phyloP scores from a whole-genome alignment of 2,113 vertebrate species.

The Triplophysa tibetana region DNA sequence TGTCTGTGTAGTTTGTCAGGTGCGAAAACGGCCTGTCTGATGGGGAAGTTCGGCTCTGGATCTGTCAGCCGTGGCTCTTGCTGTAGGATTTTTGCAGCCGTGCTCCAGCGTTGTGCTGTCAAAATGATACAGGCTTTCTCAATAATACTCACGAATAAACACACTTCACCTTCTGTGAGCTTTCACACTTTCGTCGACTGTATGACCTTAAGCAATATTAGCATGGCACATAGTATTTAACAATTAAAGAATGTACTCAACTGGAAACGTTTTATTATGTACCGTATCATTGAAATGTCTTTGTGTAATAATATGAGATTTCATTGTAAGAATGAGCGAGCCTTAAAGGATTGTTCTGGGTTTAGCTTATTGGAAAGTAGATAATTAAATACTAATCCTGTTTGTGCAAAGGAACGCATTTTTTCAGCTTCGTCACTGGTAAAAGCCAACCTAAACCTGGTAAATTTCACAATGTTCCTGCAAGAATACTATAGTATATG shows the following conservation, averaged over 20 bases:
- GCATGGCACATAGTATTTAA: constrained; percentile 16
- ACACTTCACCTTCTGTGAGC: constrained; percentile 18
- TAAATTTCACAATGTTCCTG: too few species aligned
- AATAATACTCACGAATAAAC: neutral
- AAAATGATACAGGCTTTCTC: constrained; percentile 15
- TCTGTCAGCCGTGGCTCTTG: constrained; percentile 34
- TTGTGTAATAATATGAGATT: neutral
- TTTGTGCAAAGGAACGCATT: too few species aligned
- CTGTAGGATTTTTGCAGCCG: constrained; percentile 33
- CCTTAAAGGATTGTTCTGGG: too few species aligned
- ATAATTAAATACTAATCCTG: too few species aligned
- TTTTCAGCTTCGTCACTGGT: too few species aligned
- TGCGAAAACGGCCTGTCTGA: neutral
- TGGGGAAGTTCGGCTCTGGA: neutral
- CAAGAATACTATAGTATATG: too few species aligned
- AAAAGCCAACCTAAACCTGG: too few species aligned
- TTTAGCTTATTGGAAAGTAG: too few species aligned
- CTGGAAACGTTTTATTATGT: neutral
- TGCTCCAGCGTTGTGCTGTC: constrained; percentile 23
- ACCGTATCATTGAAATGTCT: neutral
- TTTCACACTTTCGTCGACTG: constrained; percentile 39
- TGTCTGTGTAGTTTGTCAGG: constrained; percentile 24
- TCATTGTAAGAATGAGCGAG: too few species aligned
- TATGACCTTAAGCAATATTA: neutral
- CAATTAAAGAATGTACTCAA: neutral